Base-by-base conservation (phyloP, 1,140 invertebrate genomes). In the Drosophila truncata region DNA sequence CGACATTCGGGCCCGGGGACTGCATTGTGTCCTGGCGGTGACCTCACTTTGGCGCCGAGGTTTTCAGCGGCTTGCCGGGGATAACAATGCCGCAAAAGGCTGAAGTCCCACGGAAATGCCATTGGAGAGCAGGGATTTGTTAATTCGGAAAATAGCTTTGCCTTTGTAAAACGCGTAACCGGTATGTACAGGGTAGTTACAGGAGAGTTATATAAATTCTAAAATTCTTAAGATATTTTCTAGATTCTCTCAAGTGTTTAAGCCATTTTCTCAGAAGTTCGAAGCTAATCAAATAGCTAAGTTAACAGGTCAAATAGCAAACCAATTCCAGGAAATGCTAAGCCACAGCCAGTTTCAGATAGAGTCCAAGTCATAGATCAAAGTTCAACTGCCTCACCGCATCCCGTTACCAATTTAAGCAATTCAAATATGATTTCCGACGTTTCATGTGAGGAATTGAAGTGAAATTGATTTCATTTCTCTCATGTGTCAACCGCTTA, bases 381-480 rank as follows among this genome's bases (percentile, higher is more conserved):
- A 70, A 69, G 52, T 25, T 55, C 16, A 18, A 13, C 46, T 46
- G 61, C 31, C 62, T n/a, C 20, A 37, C 13, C 39, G 69, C 41
- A n/a, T 70, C 66, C 16, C n/a, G 31, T 44, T 67, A 44, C 62
- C 47, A 66, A 67, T 37, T 50, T 44, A 13, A 52, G 42, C 42
- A 62, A 64, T 76, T 76, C 75, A 58, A 76, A 76, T 66, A 66
- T 37, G 60, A 65, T 77, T 77, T 60, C 35, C 37, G 6, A 11
- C 52, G 47, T 60, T 77, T 77, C 55, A 66, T 25, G 55, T 42
- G 39, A 69, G 64, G 55, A 55, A 69, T 65, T 67, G 63, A 60
- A 49, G 57, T 44, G 49, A 78, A 78, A 77, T 61, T 77, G 74
- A 69, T 78, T 78, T 61, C 33, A 61, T 69, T 78, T 47, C 55